Evolutionary conservation across 2,797 vertebrate species (phyloP), one percentile per base, ranked within the genome.

Genomic region (Furcifer pardalis): DNA sequence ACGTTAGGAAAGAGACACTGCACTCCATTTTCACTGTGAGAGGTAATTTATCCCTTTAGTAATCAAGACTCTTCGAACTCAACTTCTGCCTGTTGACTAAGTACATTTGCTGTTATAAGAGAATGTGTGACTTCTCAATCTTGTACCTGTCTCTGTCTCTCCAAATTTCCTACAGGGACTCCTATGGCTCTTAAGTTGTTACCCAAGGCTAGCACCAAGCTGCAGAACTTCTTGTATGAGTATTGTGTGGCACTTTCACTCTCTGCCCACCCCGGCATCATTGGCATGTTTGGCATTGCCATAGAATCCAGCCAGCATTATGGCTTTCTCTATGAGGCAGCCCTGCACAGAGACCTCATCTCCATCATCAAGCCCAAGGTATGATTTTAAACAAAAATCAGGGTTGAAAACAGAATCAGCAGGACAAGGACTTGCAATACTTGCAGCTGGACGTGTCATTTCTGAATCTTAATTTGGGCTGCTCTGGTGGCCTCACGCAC

Each of bases 161-260:
- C 13, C 46, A 83, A 30, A 2, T 9, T 44, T 69, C 12, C 25
- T 30, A 23, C 93, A 99, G 98, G 98, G 3, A 98, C 97, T 2
- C 95, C 97, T 0, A 97, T 99, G 97, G 98, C 98, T 0, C 96
- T 99, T 91, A 99, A 99, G 94, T 96, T 97, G 85, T 97, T 99
- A 72, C 97, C 96, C 0, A 97, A 97, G 75, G 93, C 93, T 46
- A 97, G 96, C 78, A 99, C 97, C 0, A 96, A 97, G 9, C 95
- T 97, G 1, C 93, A 97, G 1, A 95, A 97, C 12, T 99, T 99
- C 94, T 94, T 99, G 74, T 96, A 97, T 35, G 98, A 99, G 89
- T 99, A 99, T 2, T 98, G 98, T 2, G 95, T 99, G 77, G 97
- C 97, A 0, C 96, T 99, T 60, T 96, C 97, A 0, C 97, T 98